A percentile compares a stretch with the other conserved stretches of the same genome.
These are phyloP conservation scores for Phaonia tiefii DNA, from an alignment of 2,888 invertebrate species.

Conservation along the genomic window DNA sequence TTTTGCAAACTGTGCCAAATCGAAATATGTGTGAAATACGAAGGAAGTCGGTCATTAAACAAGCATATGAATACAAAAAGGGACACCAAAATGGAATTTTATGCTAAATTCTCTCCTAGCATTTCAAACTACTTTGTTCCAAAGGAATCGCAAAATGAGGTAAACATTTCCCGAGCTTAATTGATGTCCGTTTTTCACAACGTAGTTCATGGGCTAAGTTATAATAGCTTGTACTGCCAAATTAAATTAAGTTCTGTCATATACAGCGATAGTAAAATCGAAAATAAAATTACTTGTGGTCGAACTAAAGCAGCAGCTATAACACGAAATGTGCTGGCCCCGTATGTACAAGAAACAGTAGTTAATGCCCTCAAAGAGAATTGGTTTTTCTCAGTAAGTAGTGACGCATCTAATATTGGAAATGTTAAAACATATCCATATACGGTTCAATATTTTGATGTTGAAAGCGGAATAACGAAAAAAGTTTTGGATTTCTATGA, in stretches of 20 bases:
- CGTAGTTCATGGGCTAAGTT: conserved; percentile 36
- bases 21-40: conserved; percentile 40
- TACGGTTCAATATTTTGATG: conserved; percentile 44
- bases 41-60: conserved; percentile 38
- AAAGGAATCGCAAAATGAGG: conserved; percentile 18
- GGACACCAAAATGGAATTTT: conserved; percentile 22
- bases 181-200: conserved; percentile 37
- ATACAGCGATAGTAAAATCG: conserved; percentile 40
- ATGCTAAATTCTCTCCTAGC: conserved; percentile 14
- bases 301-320: conserved; percentile 13
- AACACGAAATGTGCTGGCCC: conserved; percentile 2
- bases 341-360: not conserved
- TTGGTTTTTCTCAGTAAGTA: not conserved
- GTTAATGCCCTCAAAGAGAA: not conserved
- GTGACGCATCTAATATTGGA: conserved; percentile 17
- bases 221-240: conserved; percentile 35
- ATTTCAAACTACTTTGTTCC: conserved; percentile 42
- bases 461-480: too few relatives aligned
- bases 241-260: conserved; percentile 33
- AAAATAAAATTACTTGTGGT: conserved; percentile 3
- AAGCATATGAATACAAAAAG: conserved; percentile 43
- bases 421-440: conserved; percentile 31
- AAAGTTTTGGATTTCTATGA: too few relatives aligned
- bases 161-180: conserved; percentile 30
- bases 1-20: conserved; percentile 35